Conservation (phyloP, 2,113 vertebrate species). For the Protomyctophum bolini region DNA sequence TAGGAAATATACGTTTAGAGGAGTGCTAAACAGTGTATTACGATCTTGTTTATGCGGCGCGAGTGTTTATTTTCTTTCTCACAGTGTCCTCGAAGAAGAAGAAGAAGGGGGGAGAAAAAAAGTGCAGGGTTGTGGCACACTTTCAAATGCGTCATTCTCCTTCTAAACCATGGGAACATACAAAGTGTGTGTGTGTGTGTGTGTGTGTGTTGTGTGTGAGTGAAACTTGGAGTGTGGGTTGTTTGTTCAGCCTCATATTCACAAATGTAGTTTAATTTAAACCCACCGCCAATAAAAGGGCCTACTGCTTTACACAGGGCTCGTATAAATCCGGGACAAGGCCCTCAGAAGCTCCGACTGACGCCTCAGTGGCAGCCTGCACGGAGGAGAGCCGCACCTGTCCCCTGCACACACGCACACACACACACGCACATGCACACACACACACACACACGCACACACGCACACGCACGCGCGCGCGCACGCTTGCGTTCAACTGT, state of each 20-base stretch:
- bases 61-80: conserved; percentile 42
- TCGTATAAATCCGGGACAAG: conserved; percentile 56
- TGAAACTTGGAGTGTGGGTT: conserved; percentile 32
- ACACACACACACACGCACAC: conserved; percentile 19
- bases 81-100: too few relatives aligned
- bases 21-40: conserved; percentile 40
- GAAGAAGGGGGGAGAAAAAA: background rate
- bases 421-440: conserved; percentile 12
- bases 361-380: conserved; percentile 47
- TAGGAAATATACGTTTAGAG: conserved; percentile 51
- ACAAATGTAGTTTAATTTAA: conserved; percentile 74
- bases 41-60: conserved; percentile 38
- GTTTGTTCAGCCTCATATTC: conserved; percentile 65
- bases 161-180: conserved; percentile 52
- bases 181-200: conserved; percentile 36
- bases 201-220: conserved; percentile 18
- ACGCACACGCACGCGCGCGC: background rate
- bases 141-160: conserved; percentile 64
- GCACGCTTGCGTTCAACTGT: too few relatives aligned
- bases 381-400: conserved; percentile 63
- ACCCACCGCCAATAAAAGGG: conserved; percentile 67
- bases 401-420: conserved; percentile 14
- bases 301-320: conserved; percentile 62
- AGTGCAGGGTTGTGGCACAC: conserved; percentile 29
- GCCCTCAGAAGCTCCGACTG: conserved; percentile 64